phyloP scores from a whole-genome alignment of 1,140 invertebrate species.

The Brachionus calyciflorus region DNA sequence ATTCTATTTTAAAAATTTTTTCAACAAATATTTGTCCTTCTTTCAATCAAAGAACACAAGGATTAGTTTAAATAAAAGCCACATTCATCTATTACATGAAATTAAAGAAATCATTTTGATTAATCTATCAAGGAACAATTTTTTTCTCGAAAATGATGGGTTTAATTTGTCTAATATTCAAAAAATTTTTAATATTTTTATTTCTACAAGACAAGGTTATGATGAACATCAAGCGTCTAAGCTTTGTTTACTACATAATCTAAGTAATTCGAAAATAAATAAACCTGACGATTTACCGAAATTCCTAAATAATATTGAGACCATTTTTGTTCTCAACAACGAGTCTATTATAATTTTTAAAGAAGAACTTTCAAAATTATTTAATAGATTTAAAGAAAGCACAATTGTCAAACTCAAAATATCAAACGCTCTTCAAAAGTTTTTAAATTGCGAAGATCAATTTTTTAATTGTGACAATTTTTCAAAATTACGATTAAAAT shows the following conservation, averaged over 20 bases:
- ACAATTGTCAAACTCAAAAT: not conserved
- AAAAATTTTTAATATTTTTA: not conserved
- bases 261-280: conserved; percentile 6
- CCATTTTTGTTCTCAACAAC: not conserved
- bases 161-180: not conserved
- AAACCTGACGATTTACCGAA: not conserved
- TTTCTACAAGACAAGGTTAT: not conserved
- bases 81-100: too few relatives aligned
- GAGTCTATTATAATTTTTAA: not conserved
- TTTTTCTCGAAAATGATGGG: conserved; percentile 8
- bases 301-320: not conserved
- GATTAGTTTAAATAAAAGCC: too few relatives aligned
- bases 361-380: not conserved
- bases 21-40: too few relatives aligned
- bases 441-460: not conserved
- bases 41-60: too few relatives aligned
- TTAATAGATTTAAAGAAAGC: not conserved
- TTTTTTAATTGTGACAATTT: conserved; percentile 10
- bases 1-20: conserved; percentile 6
- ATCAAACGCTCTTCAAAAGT: not conserved
- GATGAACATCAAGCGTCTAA: not conserved
- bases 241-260: not conserved
- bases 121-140: not conserved
- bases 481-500: conserved; percentile 2
- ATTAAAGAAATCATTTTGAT: not conserved